phyloP scores from a whole-genome alignment of 2,888 invertebrate species.

The Drosophila multiciliata region DNA sequence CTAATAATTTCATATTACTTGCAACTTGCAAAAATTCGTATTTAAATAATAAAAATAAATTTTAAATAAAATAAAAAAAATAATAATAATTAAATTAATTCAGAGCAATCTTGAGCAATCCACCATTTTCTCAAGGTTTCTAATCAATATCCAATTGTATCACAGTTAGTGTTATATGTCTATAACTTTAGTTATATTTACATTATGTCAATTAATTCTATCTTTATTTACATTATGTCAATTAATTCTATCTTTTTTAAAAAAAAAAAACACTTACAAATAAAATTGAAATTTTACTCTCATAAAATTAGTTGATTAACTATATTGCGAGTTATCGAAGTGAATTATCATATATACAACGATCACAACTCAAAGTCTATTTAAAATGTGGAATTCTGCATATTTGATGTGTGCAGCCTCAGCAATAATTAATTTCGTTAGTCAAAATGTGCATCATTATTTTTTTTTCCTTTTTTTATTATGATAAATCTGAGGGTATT shows the following conservation, averaged over 20 bases:
- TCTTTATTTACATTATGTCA: background rate
- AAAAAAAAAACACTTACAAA: background rate
- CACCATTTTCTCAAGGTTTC: background rate
- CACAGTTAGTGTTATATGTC: background rate
- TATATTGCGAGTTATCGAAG: background rate
- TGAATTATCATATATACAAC: background rate
- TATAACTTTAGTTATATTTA: background rate
- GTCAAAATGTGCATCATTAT: background rate
- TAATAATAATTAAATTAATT: no score
- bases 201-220: background rate
- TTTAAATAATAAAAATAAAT: background rate
- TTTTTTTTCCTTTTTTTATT: background rate
- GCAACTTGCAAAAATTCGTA: background rate
- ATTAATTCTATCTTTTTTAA: background rate
- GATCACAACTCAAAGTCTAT: background rate
- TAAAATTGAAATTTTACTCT: background rate
- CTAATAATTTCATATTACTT: no score
- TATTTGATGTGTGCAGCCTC: constrained; percentile 6
- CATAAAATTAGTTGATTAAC: background rate
- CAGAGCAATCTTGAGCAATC: no score
- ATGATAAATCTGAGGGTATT: constrained; percentile 59
- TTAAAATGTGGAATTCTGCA: background rate
- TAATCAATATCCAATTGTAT: background rate
- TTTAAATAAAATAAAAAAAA: no score
- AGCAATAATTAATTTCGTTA: constrained; percentile 10